A percentile compares a stretch with the other conserved stretches of the same genome.
phyloP scores from a whole-genome alignment of 2,113 vertebrate species.

The Strix aluco region DNA sequence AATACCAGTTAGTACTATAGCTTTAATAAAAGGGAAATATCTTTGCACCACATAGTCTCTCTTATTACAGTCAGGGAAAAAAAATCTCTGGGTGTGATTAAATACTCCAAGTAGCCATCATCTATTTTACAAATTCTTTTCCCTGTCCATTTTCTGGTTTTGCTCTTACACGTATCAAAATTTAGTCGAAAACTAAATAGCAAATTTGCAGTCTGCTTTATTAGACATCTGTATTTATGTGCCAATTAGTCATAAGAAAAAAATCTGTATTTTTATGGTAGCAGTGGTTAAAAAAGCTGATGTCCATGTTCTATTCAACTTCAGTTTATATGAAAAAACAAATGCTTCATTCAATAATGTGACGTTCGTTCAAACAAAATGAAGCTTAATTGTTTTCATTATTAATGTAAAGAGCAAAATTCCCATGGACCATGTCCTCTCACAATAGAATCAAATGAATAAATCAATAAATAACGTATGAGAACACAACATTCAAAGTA shows the following conservation, averaged over 20 bases:
- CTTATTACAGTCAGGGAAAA: background rate
- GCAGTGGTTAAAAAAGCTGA: background rate
- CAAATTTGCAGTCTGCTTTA: background rate
- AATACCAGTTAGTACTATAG: background rate
- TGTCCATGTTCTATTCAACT: background rate
- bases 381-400: background rate
- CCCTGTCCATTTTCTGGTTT: background rate
- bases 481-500: background rate
- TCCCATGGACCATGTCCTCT: background rate
- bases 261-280: background rate
- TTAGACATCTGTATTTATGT: background rate
- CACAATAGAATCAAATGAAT: background rate
- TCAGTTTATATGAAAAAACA: background rate
- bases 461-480: background rate
- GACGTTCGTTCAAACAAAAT: constrained; percentile 5
- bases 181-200: background rate
- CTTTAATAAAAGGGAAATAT: background rate
- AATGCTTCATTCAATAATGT: background rate
- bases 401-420: background rate
- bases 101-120: background rate
- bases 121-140: background rate
- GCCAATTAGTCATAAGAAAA: background rate
- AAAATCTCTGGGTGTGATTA: background rate
- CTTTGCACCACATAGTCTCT: background rate
- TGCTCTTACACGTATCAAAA: background rate